These are phyloP conservation scores for Plutella xylostella DNA, from an alignment of 2,888 invertebrate genomes.

Conservation along the genomic window DNA sequence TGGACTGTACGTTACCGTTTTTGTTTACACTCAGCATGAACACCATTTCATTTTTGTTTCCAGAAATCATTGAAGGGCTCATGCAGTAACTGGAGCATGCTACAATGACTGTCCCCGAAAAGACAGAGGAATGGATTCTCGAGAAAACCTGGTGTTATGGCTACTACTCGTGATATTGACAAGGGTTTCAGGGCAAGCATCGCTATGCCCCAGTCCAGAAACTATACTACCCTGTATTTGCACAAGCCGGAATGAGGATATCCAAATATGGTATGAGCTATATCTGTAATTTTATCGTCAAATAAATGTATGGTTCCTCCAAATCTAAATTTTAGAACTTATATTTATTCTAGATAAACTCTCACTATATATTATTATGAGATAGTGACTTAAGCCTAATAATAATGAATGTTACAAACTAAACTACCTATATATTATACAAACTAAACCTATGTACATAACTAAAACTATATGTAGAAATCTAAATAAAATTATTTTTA, in stretches of 20 bases:
- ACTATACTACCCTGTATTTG: slow-evolving; percentile 86
- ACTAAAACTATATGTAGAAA: no score
- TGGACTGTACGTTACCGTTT: no score
- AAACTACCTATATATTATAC: no score
- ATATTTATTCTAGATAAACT: no score
- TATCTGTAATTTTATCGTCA: no score
- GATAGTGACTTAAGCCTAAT: no score
- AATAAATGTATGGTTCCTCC: no score
- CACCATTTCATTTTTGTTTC: slow-evolving; percentile 15
- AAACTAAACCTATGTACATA: no score
- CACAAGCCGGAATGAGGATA: slow-evolving; percentile 79
- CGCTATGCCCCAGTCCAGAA: slow-evolving; percentile 80
- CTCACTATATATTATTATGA: no score
- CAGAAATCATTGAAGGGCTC: not conserved
- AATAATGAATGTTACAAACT: no score
- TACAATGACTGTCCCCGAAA: slow-evolving; percentile 50
- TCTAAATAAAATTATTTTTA: not conserved
- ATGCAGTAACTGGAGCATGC: slow-evolving; percentile 28
- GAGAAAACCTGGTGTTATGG: slow-evolving; percentile 41
- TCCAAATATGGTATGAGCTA: slow-evolving; percentile 82
- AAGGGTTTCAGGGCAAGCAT: slow-evolving; percentile 27
- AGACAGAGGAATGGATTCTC: slow-evolving; percentile 50
- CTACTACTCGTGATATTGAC: slow-evolving; percentile 31
- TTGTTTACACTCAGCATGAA: no score
- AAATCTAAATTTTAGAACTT: no score